A percentile compares a stretch with the other conserved stretches of the same genome.
Evolutionary conservation across 2,797 vertebrate species (phyloP).

Genomic region (Synaphobranchus kaupii): DNA sequence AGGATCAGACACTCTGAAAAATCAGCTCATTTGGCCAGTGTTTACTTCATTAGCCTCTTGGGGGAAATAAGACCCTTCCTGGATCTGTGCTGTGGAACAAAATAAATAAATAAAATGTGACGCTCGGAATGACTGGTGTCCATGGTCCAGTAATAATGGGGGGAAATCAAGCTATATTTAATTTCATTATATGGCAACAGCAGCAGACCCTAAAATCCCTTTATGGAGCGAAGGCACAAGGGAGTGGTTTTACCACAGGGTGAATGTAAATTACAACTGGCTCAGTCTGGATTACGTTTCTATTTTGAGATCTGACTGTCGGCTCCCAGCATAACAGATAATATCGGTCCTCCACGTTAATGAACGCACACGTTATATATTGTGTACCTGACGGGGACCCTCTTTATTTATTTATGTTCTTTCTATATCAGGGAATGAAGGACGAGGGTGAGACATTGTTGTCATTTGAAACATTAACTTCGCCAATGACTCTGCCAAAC

Average conservation of each 20-base stretch:
- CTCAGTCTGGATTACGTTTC: background rate
- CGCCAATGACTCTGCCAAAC: slow-evolving; percentile 39
- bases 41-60: slow-evolving; percentile 11
- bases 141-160: background rate
- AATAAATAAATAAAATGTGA: background rate
- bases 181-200: slow-evolving; percentile 9
- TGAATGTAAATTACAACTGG: slow-evolving; percentile 12
- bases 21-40: background rate
- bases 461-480: slow-evolving; percentile 39
- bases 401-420: background rate
- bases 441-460: slow-evolving; percentile 16
- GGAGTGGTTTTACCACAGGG: slow-evolving; percentile 6
- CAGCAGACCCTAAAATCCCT: background rate
- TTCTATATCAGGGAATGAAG: slow-evolving; percentile 43
- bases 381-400: background rate
- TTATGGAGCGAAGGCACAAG: background rate
- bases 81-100: background rate
- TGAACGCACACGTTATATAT: background rate
- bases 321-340: background rate
- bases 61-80: background rate
- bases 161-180: slow-evolving; percentile 7
- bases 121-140: background rate
- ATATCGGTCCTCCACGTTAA: background rate
- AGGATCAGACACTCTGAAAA: slow-evolving; percentile 7
- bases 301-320: background rate